phyloP scores from a whole-genome alignment of 2,797 vertebrate genomes.

The Rousettus madagascariensis region DNA sequence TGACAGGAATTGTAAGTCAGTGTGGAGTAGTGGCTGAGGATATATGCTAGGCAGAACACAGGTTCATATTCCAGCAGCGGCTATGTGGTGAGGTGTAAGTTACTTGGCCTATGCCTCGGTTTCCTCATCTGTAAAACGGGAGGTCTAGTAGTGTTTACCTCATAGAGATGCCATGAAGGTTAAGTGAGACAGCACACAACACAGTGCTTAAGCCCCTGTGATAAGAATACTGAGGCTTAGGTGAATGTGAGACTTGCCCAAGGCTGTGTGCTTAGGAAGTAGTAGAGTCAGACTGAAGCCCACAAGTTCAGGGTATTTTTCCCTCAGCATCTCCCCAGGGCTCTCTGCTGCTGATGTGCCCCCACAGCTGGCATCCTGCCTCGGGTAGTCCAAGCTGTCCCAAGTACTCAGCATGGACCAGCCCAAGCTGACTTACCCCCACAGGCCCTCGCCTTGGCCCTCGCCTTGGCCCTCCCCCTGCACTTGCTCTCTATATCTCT shows the following conservation, averaged over 20 bases:
- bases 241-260: neutral
- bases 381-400: neutral
- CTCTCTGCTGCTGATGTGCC: neutral
- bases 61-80: neutral
- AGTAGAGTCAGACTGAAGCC: neutral
- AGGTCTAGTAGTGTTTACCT: neutral
- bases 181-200: neutral
- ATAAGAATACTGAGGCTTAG: neutral
- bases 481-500: neutral
- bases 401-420: rapidly evolving
- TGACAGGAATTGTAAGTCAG: neutral
- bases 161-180: neutral
- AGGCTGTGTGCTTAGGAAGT: neutral
- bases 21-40: neutral
- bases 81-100: too few relatives aligned
- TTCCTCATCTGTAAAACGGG: neutral
- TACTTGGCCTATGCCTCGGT: neutral
- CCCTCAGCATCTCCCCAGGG: neutral
- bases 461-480: neutral
- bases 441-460: neutral
- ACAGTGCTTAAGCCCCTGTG: neutral
- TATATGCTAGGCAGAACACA: neutral
- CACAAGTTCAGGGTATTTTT: neutral
- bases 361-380: neutral
- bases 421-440: neutral